These are phyloP conservation scores for Euzophera pinguis DNA, from an alignment of 2,888 invertebrate genomes.

Conservation along the genomic window DNA sequence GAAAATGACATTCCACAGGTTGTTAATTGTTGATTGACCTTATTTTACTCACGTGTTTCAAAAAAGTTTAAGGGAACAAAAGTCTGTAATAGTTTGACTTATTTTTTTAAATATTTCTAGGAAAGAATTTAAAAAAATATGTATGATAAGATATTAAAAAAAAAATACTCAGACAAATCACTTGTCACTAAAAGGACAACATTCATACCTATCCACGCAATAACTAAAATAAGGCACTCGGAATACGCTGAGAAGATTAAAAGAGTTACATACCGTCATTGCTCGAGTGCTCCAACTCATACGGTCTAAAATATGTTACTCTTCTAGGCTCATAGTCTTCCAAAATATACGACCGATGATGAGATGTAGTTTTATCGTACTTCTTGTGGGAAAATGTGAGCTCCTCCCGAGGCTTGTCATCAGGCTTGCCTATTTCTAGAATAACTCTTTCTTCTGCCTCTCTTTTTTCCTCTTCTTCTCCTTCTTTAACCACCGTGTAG, in stretches of 20 bases:
- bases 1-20: too few species aligned
- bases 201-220: too few species aligned
- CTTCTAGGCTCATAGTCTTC: slow-evolving; percentile 67
- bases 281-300: slow-evolving; percentile 52
- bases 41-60: too few species aligned
- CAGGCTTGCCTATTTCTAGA: slow-evolving; percentile 72
- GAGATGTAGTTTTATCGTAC: slow-evolving; percentile 73
- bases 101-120: too few species aligned
- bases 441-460: slow-evolving; percentile 65
- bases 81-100: too few species aligned
- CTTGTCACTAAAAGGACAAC: too few species aligned
- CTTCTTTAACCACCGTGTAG: slow-evolving; percentile 59
- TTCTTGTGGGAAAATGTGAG: slow-evolving; percentile 74
- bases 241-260: neutral
- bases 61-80: too few species aligned
- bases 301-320: slow-evolving; percentile 57
- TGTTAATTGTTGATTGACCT: too few species aligned
- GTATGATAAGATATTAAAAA: too few species aligned
- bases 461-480: slow-evolving; percentile 54
- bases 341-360: slow-evolving; percentile 67
- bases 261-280: slow-evolving; percentile 46
- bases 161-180: too few species aligned
- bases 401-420: slow-evolving; percentile 67
- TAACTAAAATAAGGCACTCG: neutral
- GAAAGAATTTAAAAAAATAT: too few species aligned